phyloP scores from a whole-genome alignment of 2,797 vertebrate genomes.

The Enteromius fasciolatus region DNA sequence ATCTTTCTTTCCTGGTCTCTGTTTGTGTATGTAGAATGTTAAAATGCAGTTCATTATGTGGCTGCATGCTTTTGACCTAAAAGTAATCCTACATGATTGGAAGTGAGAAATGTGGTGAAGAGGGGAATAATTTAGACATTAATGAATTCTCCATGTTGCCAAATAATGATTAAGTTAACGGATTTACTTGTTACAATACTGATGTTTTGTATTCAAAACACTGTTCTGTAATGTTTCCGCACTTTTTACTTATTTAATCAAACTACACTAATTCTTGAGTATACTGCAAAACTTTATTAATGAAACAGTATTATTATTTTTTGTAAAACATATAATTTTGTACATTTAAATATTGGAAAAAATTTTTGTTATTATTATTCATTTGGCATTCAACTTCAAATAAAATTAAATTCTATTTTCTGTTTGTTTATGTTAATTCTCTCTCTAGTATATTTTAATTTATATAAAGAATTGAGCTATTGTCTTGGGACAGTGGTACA shows the following conservation, averaged over 20 bases:
- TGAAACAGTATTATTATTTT: too few relatives aligned
- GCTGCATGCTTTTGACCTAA: background rate
- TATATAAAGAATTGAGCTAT: background rate
- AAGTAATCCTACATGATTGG: slow-evolving; percentile 4
- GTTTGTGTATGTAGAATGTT: slow-evolving; percentile 1
- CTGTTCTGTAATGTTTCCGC: background rate
- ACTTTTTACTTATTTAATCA: background rate
- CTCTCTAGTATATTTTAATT: background rate
- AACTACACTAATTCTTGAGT: background rate
- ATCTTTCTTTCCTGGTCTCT: background rate
- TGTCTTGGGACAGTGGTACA: background rate
- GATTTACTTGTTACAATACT: background rate
- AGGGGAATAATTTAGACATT: background rate
- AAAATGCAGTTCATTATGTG: slow-evolving; percentile 2
- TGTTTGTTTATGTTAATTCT: background rate
- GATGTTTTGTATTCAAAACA: background rate
- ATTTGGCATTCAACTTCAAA: background rate
- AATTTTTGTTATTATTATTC: too few relatives aligned
- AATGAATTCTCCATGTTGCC: background rate
- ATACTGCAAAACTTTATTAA: background rate
- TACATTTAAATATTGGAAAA: background rate
- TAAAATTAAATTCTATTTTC: background rate
- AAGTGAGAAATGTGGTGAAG: background rate
- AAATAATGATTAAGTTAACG: background rate
- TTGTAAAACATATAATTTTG: background rate